Conservation (phyloP, 2,888 invertebrate genomes). For the Perdita meconis region DNA sequence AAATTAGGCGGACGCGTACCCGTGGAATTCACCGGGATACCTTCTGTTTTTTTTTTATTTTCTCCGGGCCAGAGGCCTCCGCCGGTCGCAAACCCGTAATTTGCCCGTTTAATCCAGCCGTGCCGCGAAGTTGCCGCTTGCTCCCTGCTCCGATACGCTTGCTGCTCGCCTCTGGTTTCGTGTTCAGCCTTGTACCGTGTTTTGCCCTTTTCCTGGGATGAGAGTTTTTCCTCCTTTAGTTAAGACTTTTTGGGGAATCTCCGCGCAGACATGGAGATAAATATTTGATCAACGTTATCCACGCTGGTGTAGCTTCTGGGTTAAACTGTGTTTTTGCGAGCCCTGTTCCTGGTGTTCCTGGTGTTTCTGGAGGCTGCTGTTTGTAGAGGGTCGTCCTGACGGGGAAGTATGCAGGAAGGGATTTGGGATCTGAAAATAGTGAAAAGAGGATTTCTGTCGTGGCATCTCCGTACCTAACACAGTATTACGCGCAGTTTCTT, state of each 20-base stretch:
- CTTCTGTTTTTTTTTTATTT: slow-evolving; percentile 58
- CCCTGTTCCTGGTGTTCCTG: neutral
- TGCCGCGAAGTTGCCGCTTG: slow-evolving; percentile 42
- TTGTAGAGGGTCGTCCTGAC: no score
- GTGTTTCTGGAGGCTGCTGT: no score
- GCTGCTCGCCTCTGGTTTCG: slow-evolving; percentile 30
- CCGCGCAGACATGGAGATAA: neutral
- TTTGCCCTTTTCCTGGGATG: neutral
- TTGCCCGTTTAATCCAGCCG: slow-evolving; percentile 66
- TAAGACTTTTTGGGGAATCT: neutral
- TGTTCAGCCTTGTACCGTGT: slow-evolving; percentile 33
- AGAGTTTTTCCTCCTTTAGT: neutral
- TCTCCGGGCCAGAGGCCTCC: slow-evolving; percentile 18
- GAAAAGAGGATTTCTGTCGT: no score
- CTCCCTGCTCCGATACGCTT: slow-evolving; percentile 32
- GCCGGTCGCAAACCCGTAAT: slow-evolving; percentile 67
- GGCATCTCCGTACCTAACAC: no score
- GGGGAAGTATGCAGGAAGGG: no score
- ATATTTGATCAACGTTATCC: neutral
- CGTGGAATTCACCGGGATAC: slow-evolving; percentile 61
- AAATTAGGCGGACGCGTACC: slow-evolving; percentile 58
- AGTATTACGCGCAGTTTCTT: no score
- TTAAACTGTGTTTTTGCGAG: neutral
- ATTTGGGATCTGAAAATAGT: no score
- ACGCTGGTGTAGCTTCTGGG: neutral